A percentile compares a stretch with the other conserved stretches of the same genome.
Evolutionary conservation across 2,797 vertebrate species (phyloP).

Genomic region (Alouatta caraya): DNA sequence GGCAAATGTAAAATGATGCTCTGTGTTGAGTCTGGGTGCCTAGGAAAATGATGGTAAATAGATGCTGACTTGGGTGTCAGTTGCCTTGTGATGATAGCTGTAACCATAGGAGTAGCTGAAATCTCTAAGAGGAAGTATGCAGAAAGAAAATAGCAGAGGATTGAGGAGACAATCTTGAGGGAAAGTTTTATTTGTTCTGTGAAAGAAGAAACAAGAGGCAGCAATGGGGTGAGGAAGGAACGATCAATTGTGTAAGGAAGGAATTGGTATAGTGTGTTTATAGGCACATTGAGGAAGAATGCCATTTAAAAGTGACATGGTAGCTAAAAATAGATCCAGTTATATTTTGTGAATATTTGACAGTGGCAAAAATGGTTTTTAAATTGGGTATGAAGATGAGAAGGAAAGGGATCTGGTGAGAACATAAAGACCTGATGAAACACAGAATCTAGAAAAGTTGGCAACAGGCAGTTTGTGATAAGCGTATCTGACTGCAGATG

Average conservation of each 20-base stretch:
- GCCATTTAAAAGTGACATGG: not conserved
- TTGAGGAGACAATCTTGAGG: not conserved
- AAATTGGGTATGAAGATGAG: not conserved
- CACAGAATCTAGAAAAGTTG: not conserved
- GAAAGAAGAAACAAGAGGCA: not conserved
- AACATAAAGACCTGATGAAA: not conserved
- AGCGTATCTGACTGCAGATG: not conserved
- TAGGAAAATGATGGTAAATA: not conserved
- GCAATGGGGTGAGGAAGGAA: not conserved
- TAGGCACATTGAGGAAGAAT: not conserved
- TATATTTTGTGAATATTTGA: not conserved
- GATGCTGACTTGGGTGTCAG: not conserved
- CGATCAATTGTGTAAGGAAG: not conserved
- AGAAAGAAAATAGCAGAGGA: not conserved
- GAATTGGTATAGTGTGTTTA: not conserved
- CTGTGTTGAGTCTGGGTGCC: not conserved
- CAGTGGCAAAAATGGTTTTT: not conserved
- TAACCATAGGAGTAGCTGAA: not conserved
- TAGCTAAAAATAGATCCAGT: not conserved
- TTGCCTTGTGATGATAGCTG: not conserved
- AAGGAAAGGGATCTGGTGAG: not conserved
- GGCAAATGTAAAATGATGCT: not conserved
- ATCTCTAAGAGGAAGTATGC: not conserved
- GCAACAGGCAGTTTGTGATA: not conserved
- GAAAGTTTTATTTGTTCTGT: not conserved